Base-by-base conservation (phyloP, 2,113 vertebrate genomes). In the Lanius ludovicianus region DNA sequence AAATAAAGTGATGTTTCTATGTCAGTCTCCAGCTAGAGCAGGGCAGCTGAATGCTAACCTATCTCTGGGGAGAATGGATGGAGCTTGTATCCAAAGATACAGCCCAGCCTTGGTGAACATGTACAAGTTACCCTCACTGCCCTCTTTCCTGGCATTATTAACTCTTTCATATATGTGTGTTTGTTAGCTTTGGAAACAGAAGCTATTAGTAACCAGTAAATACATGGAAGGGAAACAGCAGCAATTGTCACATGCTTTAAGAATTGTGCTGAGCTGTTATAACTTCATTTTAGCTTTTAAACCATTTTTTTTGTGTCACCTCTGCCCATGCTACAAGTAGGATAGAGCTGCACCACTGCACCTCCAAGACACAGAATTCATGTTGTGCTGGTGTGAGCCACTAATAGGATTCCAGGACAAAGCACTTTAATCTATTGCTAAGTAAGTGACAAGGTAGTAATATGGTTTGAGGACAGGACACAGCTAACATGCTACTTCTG, bases 391-490 rank as follows among this genome's bases (percentile, higher is more conserved):
- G 56, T 79, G 62, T 96, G 87, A 96, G 73, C 44, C 25, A 33
- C 76, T 96, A 95, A 96, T 57, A 91, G 94, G 95, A 96, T 96
- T 94, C 81, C 89, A 87, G 57, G 35, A 89, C 74, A 96, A 96
- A 95, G 81, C 63, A 49, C 87, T 89, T 82, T 93, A 96, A 96
- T 96, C 91, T 87, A 83, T 21, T 59, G 55, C 68, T 95, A 93
- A 94, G 87, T 49, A 83, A 96, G 79, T 82, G 88, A 89, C 80
- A 92, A 81, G 60, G 76, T 20, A 57, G 60, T 90, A 92, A 95
- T 78, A 80, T 57, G 68, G 77, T 71, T 78, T 88, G 73, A 82
- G 83, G 65, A 95, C 76, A 84, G 88, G 90, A 94, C 93, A 73
- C 5, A 28, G 77, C 86, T 96, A 93, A 84, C 69, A 60, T 59